phyloP scores from a whole-genome alignment of 2,113 vertebrate genomes.

The Motacilla tschutschensis region DNA sequence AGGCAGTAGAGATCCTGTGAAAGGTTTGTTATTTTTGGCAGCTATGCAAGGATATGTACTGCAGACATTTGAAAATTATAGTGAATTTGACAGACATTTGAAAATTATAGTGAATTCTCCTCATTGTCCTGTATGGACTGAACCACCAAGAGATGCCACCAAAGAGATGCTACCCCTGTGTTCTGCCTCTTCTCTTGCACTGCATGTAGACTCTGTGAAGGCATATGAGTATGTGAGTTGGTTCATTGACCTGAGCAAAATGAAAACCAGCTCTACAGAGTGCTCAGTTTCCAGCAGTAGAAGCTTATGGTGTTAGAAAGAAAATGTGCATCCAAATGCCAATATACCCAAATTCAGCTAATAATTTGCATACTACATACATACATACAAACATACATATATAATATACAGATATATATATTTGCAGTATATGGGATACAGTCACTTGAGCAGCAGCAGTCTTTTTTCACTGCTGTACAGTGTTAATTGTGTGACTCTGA shows the following conservation, averaged over 20 bases:
- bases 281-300: neutral
- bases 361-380: neutral
- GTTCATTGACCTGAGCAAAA: neutral
- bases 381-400: neutral
- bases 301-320: neutral
- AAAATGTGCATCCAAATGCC: neutral
- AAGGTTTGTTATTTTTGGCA: neutral
- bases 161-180: neutral
- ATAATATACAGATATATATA: neutral
- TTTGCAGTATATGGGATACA: neutral
- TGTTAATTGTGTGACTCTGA: neutral
- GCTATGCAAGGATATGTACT: neutral
- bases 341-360: neutral
- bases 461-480: neutral
- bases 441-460: neutral
- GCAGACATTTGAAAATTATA: neutral
- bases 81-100: neutral
- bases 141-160: neutral
- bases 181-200: neutral
- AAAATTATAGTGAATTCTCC: neutral
- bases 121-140: neutral
- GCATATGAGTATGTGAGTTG: accelerated
- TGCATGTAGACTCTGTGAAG: neutral
- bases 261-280: neutral
- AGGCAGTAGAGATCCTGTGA: neutral